Conservation (phyloP, 2,888 invertebrate species). For the Eristalinus aeneus region DNA sequence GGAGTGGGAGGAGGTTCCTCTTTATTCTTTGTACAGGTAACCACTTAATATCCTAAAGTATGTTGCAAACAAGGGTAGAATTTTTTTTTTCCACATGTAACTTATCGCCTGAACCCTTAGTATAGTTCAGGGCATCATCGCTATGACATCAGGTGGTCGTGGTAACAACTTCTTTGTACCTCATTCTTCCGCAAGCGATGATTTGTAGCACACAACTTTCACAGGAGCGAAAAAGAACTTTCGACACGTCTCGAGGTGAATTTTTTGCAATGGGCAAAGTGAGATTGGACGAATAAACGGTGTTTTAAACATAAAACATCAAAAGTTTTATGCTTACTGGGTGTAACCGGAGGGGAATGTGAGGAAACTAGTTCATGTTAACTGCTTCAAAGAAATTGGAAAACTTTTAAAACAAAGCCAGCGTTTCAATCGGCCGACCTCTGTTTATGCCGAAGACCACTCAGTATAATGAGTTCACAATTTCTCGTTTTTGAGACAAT, state of each 20-base stretch:
- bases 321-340: conserved; percentile 55
- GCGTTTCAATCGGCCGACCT: conserved; percentile 13
- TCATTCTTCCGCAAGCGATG: conserved; percentile 37
- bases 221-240: conserved; percentile 20
- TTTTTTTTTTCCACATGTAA: conserved; percentile 13
- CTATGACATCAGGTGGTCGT: conserved; percentile 68
- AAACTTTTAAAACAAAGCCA: conserved; percentile 45
- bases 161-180: conserved; percentile 43
- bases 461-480: conserved; percentile 48
- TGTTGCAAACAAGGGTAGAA: background rate
- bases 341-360: background rate
- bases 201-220: conserved; percentile 59
- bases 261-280: conserved; percentile 28
- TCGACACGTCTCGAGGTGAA: conserved; percentile 55
- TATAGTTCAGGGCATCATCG: conserved; percentile 33
- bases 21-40: conserved; percentile 5
- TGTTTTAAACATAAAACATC: conserved; percentile 53
- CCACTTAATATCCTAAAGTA: conserved; percentile 48
- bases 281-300: conserved; percentile 44
- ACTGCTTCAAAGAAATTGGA: conserved; percentile 61
- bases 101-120: conserved; percentile 24
- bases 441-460: conserved; percentile 42
- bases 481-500: background rate
- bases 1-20: conserved; percentile 14
- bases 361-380: conserved; percentile 28